phyloP scores from a whole-genome alignment of 2,888 invertebrate genomes.

The Eupithecia dodoneata region DNA sequence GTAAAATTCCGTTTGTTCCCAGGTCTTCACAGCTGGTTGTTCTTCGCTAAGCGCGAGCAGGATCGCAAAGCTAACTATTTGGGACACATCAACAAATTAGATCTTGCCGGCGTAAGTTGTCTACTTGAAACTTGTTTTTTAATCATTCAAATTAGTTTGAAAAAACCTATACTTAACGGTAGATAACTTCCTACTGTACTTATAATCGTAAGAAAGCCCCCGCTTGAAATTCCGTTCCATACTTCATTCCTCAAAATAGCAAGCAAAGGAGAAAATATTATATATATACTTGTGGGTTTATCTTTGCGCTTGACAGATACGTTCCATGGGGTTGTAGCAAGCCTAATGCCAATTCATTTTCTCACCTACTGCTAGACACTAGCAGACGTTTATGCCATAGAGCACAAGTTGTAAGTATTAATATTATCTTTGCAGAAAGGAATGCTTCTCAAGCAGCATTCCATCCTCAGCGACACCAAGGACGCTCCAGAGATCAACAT shows the following conservation, averaged over 20 bases:
- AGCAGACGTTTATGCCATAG: neutral
- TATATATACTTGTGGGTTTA: neutral
- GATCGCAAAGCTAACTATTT: conserved; percentile 90
- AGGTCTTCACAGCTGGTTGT: conserved; percentile 97
- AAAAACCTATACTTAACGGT: no score
- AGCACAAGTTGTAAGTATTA: neutral
- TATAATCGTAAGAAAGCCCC: neutral
- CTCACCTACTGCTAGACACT: neutral
- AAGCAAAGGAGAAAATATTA: neutral
- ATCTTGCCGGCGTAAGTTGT: conserved; percentile 88
- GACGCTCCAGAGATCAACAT: conserved; percentile 91
- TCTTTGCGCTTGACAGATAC: neutral
- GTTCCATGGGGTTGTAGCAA: neutral
- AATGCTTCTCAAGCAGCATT: conserved; percentile 89
- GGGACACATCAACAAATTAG: conserved; percentile 90
- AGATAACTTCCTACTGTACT: neutral
- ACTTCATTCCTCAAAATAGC: neutral
- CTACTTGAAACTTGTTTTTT: neutral
- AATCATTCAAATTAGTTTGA: neutral
- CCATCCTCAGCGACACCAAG: conserved; percentile 87
- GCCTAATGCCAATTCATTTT: neutral
- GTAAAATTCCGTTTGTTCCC: conserved; percentile 43
- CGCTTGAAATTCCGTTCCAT: neutral
- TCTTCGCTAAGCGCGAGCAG: conserved; percentile 91
- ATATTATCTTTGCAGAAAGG: conserved; percentile 87